A percentile compares a stretch with the other conserved stretches of the same genome.
Conservation (phyloP, 2,888 invertebrate genomes). For the Microctonus brassicae region DNA sequence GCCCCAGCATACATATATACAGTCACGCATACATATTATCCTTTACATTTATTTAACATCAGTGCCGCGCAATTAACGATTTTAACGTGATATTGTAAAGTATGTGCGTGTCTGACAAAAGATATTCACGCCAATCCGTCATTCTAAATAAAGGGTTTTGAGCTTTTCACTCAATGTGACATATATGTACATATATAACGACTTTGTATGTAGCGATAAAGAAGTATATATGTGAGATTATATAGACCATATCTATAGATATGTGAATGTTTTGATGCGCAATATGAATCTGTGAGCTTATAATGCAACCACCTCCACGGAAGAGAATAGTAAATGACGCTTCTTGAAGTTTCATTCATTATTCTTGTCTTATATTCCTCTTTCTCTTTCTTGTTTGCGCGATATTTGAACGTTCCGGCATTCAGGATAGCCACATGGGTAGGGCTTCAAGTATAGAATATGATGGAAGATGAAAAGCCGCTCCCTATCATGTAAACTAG, state of each 20-base stretch:
- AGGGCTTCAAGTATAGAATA: constrained; percentile 44
- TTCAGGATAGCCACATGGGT: constrained; percentile 49
- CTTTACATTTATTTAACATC: constrained; percentile 28
- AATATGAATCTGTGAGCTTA: constrained; percentile 12
- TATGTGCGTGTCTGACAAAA: constrained; percentile 22
- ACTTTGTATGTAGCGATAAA: no score
- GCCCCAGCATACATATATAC: constrained; percentile 24
- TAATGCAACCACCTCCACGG: constrained; percentile 53
- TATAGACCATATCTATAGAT: no score
- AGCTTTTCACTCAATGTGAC: not conserved
- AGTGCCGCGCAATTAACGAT: constrained; percentile 40
- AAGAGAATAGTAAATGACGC: constrained; percentile 57
- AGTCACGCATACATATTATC: constrained; percentile 27
- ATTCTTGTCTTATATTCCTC: not conserved
- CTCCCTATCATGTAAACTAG: constrained; percentile 39
- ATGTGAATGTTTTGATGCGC: constrained; percentile 1
- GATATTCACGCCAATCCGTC: not conserved
- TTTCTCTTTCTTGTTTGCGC: constrained; percentile 1
- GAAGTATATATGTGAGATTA: no score
- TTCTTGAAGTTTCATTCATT: constrained; percentile 12
- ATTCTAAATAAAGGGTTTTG: not conserved
- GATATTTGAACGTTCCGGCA: constrained; percentile 56
- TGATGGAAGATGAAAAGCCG: constrained; percentile 35
- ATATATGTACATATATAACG: no score
- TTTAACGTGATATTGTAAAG: constrained; percentile 14